Evolutionary conservation across 2,797 vertebrate genomes (phyloP).

Genomic region (Hydrocynus forskahlii): DNA sequence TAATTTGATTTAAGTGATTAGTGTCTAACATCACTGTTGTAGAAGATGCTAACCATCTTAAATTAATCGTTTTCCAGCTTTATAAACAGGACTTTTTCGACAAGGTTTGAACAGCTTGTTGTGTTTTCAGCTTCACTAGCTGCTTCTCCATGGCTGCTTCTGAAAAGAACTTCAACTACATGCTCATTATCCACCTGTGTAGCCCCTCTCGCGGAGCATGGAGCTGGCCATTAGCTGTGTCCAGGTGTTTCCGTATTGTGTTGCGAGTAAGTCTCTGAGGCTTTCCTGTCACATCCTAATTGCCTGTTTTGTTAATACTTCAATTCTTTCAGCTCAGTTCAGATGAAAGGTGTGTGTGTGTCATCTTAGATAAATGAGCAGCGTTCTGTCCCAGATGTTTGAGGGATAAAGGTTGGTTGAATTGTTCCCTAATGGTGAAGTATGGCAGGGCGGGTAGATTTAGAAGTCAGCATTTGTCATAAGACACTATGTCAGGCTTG

Average conservation of each 20-base stretch:
- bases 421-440: slow-evolving; percentile 36
- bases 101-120: slow-evolving; percentile 12
- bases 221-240: slow-evolving; percentile 34
- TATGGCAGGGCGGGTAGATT: slow-evolving; percentile 17
- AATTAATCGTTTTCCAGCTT: slow-evolving; percentile 11
- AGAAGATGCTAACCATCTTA: background rate
- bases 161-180: slow-evolving; percentile 30
- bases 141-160: slow-evolving; percentile 8
- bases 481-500: slow-evolving; percentile 36
- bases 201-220: slow-evolving; percentile 7
- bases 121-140: slow-evolving; percentile 14
- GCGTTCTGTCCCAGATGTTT: slow-evolving; percentile 5
- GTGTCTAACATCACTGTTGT: background rate
- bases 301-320: slow-evolving; percentile 49
- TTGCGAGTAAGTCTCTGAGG: slow-evolving; percentile 35
- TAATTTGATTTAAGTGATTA: slow-evolving; percentile 6
- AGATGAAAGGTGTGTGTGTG: slow-evolving; percentile 13
- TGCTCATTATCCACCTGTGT: slow-evolving; percentile 41
- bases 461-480: slow-evolving; percentile 34
- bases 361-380: slow-evolving; percentile 20
- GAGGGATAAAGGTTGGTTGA: slow-evolving; percentile 23
- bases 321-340: slow-evolving; percentile 33
- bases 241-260: slow-evolving; percentile 44
- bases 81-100: slow-evolving; percentile 16
- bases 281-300: slow-evolving; percentile 43